Conservation (phyloP, 2,888 invertebrate genomes). For the Stratiomys singularior region DNA sequence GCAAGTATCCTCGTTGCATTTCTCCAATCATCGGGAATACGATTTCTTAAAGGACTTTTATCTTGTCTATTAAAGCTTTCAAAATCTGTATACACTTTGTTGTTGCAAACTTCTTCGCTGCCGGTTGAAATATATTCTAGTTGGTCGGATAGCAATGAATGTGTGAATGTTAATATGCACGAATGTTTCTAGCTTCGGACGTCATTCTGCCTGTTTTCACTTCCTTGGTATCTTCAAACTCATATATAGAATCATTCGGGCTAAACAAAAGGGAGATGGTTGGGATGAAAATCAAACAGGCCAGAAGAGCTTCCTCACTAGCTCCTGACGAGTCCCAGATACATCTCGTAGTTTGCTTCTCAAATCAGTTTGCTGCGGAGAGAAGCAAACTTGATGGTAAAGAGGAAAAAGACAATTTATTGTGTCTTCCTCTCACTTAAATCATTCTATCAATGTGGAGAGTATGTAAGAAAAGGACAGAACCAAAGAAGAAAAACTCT, state of each 20-base stretch:
- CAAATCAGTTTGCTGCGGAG: slow-evolving; percentile 1
- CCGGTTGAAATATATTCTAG: slow-evolving; percentile 16
- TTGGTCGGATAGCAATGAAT: slow-evolving; percentile 8
- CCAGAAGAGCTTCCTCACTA: slow-evolving; percentile 24
- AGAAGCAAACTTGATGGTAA: background rate
- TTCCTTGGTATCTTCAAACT: background rate
- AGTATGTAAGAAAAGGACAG: slow-evolving; percentile 51
- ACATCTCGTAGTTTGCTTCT: slow-evolving; percentile 9
- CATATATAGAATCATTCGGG: background rate
- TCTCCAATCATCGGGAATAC: slow-evolving; percentile 2
- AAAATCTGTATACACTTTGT: slow-evolving; percentile 4
- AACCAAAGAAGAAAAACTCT: slow-evolving; percentile 44
- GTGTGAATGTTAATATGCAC: background rate
- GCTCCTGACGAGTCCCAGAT: slow-evolving; percentile 33
- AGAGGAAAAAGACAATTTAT: slow-evolving; percentile 50
- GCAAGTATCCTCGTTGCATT: background rate
- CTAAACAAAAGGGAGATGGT: background rate
- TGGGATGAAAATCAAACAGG: slow-evolving; percentile 9
- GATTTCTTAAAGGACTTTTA: slow-evolving; percentile 32
- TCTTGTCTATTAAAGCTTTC: slow-evolving; percentile 27
- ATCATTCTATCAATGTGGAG: slow-evolving; percentile 54
- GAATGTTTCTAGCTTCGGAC: background rate
- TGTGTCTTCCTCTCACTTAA: slow-evolving; percentile 53
- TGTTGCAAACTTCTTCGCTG: slow-evolving; percentile 25
- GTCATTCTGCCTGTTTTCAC: slow-evolving; percentile 5